Evolutionary conservation across 2,797 vertebrate genomes (phyloP), one percentile per base, ranked within the genome.

Genomic region (Denticeps clupeoides): DNA sequence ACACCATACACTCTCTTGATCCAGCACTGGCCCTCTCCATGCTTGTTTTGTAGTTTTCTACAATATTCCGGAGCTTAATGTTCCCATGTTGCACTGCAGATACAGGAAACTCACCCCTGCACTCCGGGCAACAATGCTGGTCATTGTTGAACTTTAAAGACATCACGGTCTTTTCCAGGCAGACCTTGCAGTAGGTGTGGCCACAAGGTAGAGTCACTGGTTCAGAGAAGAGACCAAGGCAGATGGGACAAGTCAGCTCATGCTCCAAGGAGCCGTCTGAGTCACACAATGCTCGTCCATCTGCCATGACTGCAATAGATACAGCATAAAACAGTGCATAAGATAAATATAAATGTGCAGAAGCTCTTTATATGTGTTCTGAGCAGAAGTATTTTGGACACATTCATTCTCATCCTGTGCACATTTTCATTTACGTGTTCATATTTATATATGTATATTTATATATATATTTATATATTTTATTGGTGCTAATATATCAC

Each of bases 171-270:
- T 65, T 32, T 40, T 64, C 27, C 33, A 84, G 64, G 55, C 83
- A 86, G 10, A 8, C 11, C 6, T 45, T 43, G 59, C 82, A 89
- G 63, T 81, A 86, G 41, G 33, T 65, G 60, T 85, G 85, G 4
- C 77, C 70, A 1, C 85, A 89, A 48, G 63, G 70, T 27, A 88
- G 73, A 3, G 58, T 72, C 22, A 78, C 59, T 0, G 82, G 84
- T 1, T 77, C 51, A 2, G 2, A 63, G 62, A 72, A 80, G 3
- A 83, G 59, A 2, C 59, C 18, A 46, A 82, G 41, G 68, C 85
- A 86, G 55, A 85, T 69, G 9, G 79, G 71, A 47, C 86, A 89
- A 3, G 53, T 70, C 8, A 82, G 67, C 23, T 82, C 78, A 1
- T 57, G 37, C 27, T 67, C 62, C 57, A 71, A 9, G 19, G 31